phyloP scores from a whole-genome alignment of 1,140 invertebrate species.

The Leptoteleia sp. region DNA sequence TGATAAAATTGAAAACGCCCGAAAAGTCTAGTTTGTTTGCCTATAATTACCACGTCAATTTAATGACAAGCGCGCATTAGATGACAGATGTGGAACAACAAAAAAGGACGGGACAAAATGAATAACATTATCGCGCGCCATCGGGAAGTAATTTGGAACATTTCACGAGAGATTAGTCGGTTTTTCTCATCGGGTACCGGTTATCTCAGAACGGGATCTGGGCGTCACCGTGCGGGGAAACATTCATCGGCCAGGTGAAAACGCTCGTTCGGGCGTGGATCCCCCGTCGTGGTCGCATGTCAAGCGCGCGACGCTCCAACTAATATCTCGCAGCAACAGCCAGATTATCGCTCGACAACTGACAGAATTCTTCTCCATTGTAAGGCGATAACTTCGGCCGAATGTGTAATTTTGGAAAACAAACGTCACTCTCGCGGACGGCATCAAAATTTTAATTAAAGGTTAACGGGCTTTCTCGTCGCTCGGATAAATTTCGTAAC shows the following conservation, averaged over 20 bases:
- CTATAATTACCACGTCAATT: too few species aligned
- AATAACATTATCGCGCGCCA: neutral
- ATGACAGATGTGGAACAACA: too few species aligned
- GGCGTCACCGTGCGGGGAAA: constrained; percentile 3
- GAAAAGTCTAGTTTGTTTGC: too few species aligned
- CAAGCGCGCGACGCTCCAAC: constrained; percentile 10
- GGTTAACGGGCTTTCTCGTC: neutral
- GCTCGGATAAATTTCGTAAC: neutral
- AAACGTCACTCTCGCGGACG: neutral
- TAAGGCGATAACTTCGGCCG: constrained; percentile 14
- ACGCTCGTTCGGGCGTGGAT: constrained; percentile 4
- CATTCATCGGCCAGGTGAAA: constrained; percentile 35
- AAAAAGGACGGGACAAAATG: too few species aligned
- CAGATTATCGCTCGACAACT: constrained; percentile 42
- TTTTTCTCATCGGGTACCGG: constrained; percentile 3
- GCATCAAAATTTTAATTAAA: constrained; percentile 17
- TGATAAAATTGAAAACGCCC: too few species aligned
- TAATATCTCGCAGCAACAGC: constrained; percentile 37
- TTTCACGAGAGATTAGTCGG: constrained; percentile 13
- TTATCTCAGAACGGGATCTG: constrained; percentile 29
- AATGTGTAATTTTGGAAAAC: constrained; percentile 25
- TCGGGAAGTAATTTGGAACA: constrained; percentile 9
- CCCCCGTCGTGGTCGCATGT: constrained; percentile 16
- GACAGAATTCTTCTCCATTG: constrained; percentile 17
- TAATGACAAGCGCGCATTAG: too few species aligned